Evolutionary conservation across 1,140 invertebrate species (phyloP).

Genomic region (Cyclina sinensis): DNA sequence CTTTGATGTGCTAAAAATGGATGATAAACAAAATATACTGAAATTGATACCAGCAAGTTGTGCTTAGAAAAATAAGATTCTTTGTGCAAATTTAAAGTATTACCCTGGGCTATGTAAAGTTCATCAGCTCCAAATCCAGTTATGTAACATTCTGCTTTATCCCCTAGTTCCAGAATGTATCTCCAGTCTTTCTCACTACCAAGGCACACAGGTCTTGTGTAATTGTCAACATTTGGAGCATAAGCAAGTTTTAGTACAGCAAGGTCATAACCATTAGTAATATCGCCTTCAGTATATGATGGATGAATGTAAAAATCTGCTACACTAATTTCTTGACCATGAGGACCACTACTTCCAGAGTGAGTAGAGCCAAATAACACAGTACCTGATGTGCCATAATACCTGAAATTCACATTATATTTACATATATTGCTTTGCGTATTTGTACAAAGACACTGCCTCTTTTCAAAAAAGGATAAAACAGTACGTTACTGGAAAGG

Average conservation of each 20-base stretch:
- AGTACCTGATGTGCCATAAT: not conserved
- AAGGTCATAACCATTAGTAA: not conserved
- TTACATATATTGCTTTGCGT: not conserved
- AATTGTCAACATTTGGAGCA: conserved; percentile 23
- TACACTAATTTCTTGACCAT: conserved; percentile 25
- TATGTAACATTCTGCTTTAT: conserved; percentile 49
- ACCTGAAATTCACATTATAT: not conserved
- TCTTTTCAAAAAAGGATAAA: not conserved
- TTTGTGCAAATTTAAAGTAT: not conserved
- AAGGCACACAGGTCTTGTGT: conserved; percentile 37
- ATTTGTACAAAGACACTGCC: not conserved
- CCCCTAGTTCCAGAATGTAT: conserved; percentile 16
- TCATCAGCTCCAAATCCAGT: conserved; percentile 44
- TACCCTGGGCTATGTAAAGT: not conserved
- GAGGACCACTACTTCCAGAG: not conserved
- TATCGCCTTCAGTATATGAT: not conserved
- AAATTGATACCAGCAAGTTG: not conserved
- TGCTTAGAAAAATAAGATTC: not conserved
- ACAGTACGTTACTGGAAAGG: not conserved
- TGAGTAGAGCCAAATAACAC: not conserved
- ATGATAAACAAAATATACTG: not conserved
- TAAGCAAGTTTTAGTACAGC: conserved; percentile 13
- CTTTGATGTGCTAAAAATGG: not conserved
- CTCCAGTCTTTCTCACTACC: not conserved
- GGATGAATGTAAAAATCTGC: not conserved